phyloP scores from a whole-genome alignment of 2,113 vertebrate genomes.

The Equus przewalskii region DNA sequence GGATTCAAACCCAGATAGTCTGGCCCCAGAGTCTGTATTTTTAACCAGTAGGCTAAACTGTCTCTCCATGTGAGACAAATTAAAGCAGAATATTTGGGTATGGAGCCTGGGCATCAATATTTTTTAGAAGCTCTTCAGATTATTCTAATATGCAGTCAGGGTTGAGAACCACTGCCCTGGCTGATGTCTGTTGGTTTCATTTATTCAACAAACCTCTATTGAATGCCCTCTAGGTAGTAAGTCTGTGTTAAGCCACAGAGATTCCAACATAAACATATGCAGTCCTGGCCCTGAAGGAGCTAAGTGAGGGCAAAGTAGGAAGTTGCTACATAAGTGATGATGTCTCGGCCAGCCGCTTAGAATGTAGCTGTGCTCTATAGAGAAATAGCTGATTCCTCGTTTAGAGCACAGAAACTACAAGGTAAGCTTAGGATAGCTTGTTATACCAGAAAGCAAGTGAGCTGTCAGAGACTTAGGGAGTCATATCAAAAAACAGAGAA shows the following conservation, averaged over 20 bases:
- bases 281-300: neutral
- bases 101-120: neutral
- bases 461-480: neutral
- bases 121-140: neutral
- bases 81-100: neutral
- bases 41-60: neutral
- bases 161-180: neutral
- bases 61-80: neutral
- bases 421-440: neutral
- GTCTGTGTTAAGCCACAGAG: neutral
- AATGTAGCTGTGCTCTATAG: neutral
- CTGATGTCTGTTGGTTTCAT: neutral
- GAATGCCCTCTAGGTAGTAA: neutral
- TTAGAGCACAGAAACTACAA: neutral
- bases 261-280: neutral
- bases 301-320: neutral
- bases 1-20: neutral
- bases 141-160: neutral
- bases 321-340: neutral
- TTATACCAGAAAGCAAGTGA: neutral
- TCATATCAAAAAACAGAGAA: neutral
- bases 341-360: neutral
- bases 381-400: neutral
- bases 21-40: neutral
- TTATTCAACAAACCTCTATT: neutral